Conservation (phyloP, 1,140 invertebrate genomes). For the Apis mellifera region Amel_HAv3.1 CM009933.2:3797001-3797500, state of each 20-base stretch:
- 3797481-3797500: conserved; percentile 3
- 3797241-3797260: conserved; percentile 11
- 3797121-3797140: neutral
- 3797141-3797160: neutral
- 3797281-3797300: neutral
- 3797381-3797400: conserved; percentile 8
- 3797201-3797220: conserved; percentile 16
- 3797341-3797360: neutral
- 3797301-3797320: neutral
- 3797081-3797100: neutral
- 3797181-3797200: neutral
- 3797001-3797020: conserved; percentile 41
- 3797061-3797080: conserved; percentile 39
- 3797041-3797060: conserved; percentile 36
- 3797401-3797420: conserved; percentile 9
- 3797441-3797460: conserved; percentile 17
- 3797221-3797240: conserved; percentile 3
- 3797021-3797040: conserved; percentile 38
- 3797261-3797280: conserved; percentile 5
- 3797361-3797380: conserved; percentile 27
- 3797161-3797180: neutral
- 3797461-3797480: neutral
- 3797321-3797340: neutral
- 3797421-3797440: conserved; percentile 32
- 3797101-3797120: conserved; percentile 4